Evolutionary conservation across 2,888 invertebrate species (phyloP).

Genomic region (Ecdyonurus torrentis): DNA sequence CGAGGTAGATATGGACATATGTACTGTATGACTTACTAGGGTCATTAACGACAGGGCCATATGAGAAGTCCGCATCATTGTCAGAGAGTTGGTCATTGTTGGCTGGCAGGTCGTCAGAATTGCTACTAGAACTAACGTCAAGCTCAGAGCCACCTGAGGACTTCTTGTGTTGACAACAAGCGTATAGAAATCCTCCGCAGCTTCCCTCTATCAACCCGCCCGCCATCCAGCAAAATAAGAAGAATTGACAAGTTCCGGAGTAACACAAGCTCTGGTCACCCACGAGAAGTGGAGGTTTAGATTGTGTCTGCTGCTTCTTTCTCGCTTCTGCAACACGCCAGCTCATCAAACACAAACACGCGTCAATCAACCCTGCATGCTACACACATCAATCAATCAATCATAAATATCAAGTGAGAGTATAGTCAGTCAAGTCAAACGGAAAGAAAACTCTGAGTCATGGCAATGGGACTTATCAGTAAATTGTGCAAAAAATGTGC

Average conservation of each 20-base stretch:
- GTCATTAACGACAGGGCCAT: slow-evolving; percentile 59
- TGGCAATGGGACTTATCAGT: too few species aligned
- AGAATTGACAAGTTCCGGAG: slow-evolving; percentile 74
- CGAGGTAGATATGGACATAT: too few species aligned
- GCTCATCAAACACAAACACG: too few species aligned
- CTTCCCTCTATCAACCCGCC: slow-evolving; percentile 73
- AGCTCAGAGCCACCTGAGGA: slow-evolving; percentile 37
- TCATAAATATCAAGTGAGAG: too few species aligned
- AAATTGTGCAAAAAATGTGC: too few species aligned
- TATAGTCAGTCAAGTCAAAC: too few species aligned
- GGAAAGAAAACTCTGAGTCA: too few species aligned
- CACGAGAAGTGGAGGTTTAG: neutral
- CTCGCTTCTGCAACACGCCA: neutral
- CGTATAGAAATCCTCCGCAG: slow-evolving; percentile 61
- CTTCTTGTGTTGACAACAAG: slow-evolving; percentile 60
- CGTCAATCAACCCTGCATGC: too few species aligned
- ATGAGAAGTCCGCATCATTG: slow-evolving; percentile 35
- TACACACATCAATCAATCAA: too few species aligned
- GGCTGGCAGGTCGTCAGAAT: slow-evolving; percentile 35
- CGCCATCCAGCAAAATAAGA: slow-evolving; percentile 81
- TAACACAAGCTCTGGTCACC: slow-evolving; percentile 34
- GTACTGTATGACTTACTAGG: slow-evolving; percentile 74
- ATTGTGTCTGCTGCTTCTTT: neutral
- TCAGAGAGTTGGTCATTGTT: slow-evolving; percentile 13
- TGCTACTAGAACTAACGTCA: slow-evolving; percentile 27